Percentiles rank a stretch among this genome's conserved stretches.
Conservation (phyloP, 2,888 invertebrate species). For the Drosophila paranaensis region DNA sequence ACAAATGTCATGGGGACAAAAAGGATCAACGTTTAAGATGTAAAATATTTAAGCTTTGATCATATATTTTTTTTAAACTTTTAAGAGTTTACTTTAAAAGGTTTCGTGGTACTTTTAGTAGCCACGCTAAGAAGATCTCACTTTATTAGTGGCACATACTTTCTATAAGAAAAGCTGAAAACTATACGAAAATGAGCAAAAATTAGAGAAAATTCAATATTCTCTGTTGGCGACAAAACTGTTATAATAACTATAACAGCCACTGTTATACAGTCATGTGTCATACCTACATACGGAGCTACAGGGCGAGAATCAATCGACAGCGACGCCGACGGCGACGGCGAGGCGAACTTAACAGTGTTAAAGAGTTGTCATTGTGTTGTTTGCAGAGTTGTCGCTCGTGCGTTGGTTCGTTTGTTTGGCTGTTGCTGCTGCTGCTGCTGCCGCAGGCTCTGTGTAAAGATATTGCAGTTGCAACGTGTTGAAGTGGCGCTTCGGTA, state of each 20-base stretch:
- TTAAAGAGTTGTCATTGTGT: constrained; percentile 78
- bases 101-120: too few relatives aligned
- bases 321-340: constrained; percentile 31
- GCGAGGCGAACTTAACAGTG: constrained; percentile 65
- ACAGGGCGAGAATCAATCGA: constrained; percentile 45
- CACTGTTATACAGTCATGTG: not conserved
- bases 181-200: too few relatives aligned
- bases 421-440: constrained; percentile 15
- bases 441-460: constrained; percentile 46
- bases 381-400: constrained; percentile 74
- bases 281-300: constrained; percentile 5
- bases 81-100: too few relatives aligned
- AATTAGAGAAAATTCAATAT: too few relatives aligned
- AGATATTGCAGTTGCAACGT: constrained; percentile 79
- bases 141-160: too few relatives aligned
- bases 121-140: too few relatives aligned
- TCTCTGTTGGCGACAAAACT: not conserved
- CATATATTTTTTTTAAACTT: too few relatives aligned
- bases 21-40: too few relatives aligned
- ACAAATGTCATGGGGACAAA: too few relatives aligned
- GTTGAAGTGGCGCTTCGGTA: constrained; percentile 78
- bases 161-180: too few relatives aligned
- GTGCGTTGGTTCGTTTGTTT: constrained; percentile 49
- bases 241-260: not conserved
- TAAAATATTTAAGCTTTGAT: too few relatives aligned